Percentiles rank a stretch among this genome's conserved stretches.
Evolutionary conservation across 2,888 invertebrate genomes (phyloP).

Genomic region (Watsonalla binaria): DNA sequence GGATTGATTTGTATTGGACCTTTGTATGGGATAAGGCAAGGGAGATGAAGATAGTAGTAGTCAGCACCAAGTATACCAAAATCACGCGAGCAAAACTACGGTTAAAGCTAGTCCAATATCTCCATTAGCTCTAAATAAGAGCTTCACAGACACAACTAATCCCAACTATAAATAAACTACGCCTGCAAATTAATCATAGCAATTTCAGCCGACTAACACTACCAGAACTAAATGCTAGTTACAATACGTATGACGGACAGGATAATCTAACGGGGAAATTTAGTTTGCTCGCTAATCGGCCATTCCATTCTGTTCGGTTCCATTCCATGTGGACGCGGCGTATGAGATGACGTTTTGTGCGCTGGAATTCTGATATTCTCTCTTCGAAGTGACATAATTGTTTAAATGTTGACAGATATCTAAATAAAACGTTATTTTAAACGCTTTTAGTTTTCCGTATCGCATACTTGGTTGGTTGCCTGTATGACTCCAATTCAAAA

Average conservation of each 20-base stretch:
- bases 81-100: too few species aligned
- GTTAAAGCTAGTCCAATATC: too few species aligned
- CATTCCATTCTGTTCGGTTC: conserved; percentile 25
- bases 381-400: conserved; percentile 2
- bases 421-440: too few species aligned
- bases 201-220: conserved; percentile 7
- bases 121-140: too few species aligned
- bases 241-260: conserved; percentile 53
- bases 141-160: too few species aligned
- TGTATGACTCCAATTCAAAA: too few species aligned
- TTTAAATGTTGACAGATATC: background rate
- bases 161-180: background rate
- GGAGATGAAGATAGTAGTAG: too few species aligned
- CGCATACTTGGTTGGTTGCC: too few species aligned
- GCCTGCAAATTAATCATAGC: background rate
- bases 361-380: conserved; percentile 12
- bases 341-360: conserved; percentile 29
- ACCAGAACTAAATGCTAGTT: conserved; percentile 42
- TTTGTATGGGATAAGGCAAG: too few species aligned
- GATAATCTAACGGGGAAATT: conserved; percentile 66
- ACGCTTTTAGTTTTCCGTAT: too few species aligned
- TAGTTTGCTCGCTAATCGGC: conserved; percentile 62
- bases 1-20: too few species aligned
- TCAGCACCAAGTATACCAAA: too few species aligned
- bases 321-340: conserved; percentile 29